These are phyloP conservation scores for Notoglanidium macrostoma DNA, from an alignment of 2,797 vertebrate species.

Conservation along the genomic window DNA sequence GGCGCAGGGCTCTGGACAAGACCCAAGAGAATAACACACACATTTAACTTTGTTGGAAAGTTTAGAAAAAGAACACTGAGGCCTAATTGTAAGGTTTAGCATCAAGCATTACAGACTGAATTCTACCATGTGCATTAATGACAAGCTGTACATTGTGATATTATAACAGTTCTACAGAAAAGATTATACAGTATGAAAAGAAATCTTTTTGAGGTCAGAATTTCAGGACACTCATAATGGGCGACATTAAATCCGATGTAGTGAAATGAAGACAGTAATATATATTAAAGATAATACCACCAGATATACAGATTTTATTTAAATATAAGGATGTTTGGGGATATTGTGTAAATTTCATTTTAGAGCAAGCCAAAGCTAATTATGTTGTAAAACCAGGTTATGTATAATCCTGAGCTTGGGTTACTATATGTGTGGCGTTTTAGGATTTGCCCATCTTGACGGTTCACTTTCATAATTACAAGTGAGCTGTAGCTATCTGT, in stretches of 20 bases:
- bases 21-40: conserved; percentile 25
- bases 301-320: background rate
- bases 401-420: background rate
- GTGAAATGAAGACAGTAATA: background rate
- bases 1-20: background rate
- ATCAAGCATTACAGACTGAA: background rate
- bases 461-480: too few species aligned
- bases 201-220: background rate
- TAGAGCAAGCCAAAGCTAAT: background rate
- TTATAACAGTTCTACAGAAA: background rate
- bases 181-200: background rate
- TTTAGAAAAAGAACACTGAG: conserved; percentile 16
- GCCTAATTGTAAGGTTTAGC: conserved; percentile 8
- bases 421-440: background rate
- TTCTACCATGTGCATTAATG: background rate
- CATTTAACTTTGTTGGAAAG: conserved; percentile 23
- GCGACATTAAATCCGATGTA: background rate
- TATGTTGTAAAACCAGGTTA: background rate
- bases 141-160: background rate
- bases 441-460: too few species aligned
- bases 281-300: background rate
- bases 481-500: too few species aligned
- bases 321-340: background rate
- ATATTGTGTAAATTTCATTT: background rate
- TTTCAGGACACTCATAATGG: background rate